Evolutionary conservation across 1,140 invertebrate genomes (phyloP), one percentile per base, ranked within the genome.

Genomic region (Temnothorax curvispinosus): DNA sequence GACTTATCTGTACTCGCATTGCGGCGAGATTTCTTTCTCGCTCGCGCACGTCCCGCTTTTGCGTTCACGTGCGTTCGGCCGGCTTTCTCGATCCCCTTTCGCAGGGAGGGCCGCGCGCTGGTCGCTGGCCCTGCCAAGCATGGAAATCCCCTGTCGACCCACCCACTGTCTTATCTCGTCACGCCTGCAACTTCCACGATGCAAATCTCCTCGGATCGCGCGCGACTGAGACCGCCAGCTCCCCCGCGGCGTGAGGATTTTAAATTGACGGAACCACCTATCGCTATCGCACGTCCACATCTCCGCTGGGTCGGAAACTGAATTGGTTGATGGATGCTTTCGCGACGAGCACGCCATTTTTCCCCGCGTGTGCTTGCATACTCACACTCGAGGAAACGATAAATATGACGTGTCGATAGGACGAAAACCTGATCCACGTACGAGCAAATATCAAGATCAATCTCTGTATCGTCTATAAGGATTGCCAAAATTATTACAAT

Each of bases 131-230:
- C 90, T 86, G 85, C 87, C 82, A 91, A 27, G 88, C 85, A 91
- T 91, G 91, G 87, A 91, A 92, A 91, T 92, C 87, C 87, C 91
- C 54, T 78, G 86, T 65, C 89, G 88, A 88, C 89, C 88, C 84
- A 88, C 85, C 88, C 91, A 89, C 89, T 91, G 90, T 93, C 92
- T 93, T 93, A 93, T 93, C 92, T 92, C 87, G 89, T 89, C 90
- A 92, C 90, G 92, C 89, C 92, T 91, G 92, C 92, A 91, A 87
- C 92, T 89, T 88, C 85, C 88, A 85, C 90, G 91, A 94, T 94
- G 92, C 92, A 93, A 94, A 94, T 93, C 92, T 93, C 88, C 87
- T 71, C 87, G 86, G 88, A 91, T 91, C 65, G 65, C 92, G 91
- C 88, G 69, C 44, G 72, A 87, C 88, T 58, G 32, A 75, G 80